Conservation (phyloP, 2,888 invertebrate genomes). For the Hemaris fuciformis region DNA sequence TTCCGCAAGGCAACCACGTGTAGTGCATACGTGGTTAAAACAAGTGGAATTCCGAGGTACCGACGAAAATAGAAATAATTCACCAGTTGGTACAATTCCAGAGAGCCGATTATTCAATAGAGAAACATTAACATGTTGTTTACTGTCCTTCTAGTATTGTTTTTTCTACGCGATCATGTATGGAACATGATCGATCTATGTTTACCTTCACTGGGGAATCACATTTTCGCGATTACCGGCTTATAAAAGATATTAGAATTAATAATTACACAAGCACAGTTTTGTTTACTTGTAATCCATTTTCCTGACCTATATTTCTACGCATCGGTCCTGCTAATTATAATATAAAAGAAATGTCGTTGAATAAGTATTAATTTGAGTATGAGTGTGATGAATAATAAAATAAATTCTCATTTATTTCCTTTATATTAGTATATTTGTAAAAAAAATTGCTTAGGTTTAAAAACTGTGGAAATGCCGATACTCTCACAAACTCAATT, state of each 20-base stretch:
- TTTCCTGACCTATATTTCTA: neutral
- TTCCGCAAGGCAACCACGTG: constrained; percentile 27
- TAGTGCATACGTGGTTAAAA: constrained; percentile 34
- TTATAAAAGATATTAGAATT: neutral
- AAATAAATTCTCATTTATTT: no score
- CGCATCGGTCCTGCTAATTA: no score
- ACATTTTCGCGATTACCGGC: neutral
- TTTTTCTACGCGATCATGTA: neutral
- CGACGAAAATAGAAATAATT: neutral
- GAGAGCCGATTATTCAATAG: neutral
- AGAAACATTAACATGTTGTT: neutral
- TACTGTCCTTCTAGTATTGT: neutral
- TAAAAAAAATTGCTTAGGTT: no score
- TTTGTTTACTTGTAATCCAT: neutral
- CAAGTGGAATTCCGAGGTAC: neutral
- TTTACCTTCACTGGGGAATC: neutral
- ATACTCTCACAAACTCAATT: no score
- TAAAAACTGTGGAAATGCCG: no score
- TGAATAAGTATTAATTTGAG: no score
- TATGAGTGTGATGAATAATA: no score
- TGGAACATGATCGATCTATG: neutral
- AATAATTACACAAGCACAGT: no score
- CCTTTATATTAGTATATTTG: no score
- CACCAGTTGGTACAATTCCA: neutral
- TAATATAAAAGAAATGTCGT: no score